Percentiles rank a stretch among this genome's conserved stretches.
Conservation (phyloP, 1,140 invertebrate genomes). For the Drosophila simulans region DNA sequence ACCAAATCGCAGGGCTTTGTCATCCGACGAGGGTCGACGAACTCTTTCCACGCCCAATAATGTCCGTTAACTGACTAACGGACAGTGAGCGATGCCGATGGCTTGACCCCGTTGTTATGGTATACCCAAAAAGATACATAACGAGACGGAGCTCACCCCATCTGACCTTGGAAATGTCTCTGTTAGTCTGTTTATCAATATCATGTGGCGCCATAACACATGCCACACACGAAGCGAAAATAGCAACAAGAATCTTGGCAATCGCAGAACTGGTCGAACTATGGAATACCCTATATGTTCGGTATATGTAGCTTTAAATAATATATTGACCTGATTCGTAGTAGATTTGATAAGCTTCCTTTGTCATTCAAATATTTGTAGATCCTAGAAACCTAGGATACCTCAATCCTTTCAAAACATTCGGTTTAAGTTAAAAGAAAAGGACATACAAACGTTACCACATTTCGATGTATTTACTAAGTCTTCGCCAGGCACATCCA, state of each 20-base stretch:
- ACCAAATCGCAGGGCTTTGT: slow-evolving; percentile 48
- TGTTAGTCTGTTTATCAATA: slow-evolving; percentile 42
- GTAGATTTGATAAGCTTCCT: too few relatives aligned
- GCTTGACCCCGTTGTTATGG: slow-evolving; percentile 26
- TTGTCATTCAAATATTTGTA: too few relatives aligned
- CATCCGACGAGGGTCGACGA: slow-evolving; percentile 40
- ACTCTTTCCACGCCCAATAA: slow-evolving; percentile 23
- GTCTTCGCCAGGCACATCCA: slow-evolving; percentile 21
- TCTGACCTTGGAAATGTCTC: slow-evolving; percentile 64
- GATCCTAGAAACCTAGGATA: too few relatives aligned
- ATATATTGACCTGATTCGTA: too few relatives aligned
- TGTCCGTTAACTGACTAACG: slow-evolving; percentile 41
- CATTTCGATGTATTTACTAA: slow-evolving; percentile 66
- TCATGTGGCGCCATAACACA: slow-evolving; percentile 41
- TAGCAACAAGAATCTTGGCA: slow-evolving; percentile 4
- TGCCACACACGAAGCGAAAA: slow-evolving; percentile 8
- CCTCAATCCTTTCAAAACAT: too few relatives aligned
- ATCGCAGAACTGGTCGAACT: background rate
- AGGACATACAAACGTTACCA: slow-evolving; percentile 6
- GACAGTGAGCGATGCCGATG: slow-evolving; percentile 35
- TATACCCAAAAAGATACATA: background rate
- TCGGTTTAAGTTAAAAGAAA: too few relatives aligned
- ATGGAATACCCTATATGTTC: slow-evolving; percentile 4
- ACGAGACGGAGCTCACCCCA: background rate
- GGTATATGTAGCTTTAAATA: too few relatives aligned